These are phyloP conservation scores for Eretmodus cyanostictus DNA, from an alignment of 2,113 vertebrate species.

Conservation along the genomic window DNA sequence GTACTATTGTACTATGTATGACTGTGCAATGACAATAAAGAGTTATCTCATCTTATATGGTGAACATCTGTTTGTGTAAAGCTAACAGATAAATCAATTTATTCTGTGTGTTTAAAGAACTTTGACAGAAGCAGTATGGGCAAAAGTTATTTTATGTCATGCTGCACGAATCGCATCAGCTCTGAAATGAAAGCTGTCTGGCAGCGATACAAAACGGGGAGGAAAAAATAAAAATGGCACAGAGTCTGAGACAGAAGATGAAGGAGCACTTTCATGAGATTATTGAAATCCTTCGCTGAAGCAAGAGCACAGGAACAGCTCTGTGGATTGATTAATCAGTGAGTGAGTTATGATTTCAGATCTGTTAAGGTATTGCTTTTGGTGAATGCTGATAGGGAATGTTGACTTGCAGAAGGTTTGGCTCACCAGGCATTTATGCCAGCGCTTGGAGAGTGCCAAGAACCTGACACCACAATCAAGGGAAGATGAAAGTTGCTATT, in stretches of 20 bases:
- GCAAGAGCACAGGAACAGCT: not conserved
- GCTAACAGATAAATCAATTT: not conserved
- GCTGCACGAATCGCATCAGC: not conserved
- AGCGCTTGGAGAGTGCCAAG: not conserved
- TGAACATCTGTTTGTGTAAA: not conserved
- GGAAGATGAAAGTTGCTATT: not conserved
- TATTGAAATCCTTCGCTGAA: slow-evolving; percentile 2
- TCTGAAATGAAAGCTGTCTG: slow-evolving; percentile 24
- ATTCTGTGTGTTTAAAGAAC: not conserved
- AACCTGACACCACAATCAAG: not conserved
- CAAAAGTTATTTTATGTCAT: not conserved
- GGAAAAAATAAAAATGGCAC: not conserved
- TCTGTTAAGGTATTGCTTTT: not conserved
- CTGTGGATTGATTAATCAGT: not conserved
- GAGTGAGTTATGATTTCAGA: not conserved
- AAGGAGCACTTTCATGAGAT: slow-evolving; percentile 30
- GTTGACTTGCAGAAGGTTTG: not conserved
- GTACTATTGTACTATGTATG: not conserved
- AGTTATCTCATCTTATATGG: not conserved
- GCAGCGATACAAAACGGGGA: not conserved
- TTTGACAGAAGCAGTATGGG: not conserved
- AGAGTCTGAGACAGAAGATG: not conserved
- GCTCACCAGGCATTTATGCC: not conserved
- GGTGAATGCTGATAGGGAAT: not conserved
- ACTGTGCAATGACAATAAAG: not conserved